phyloP scores from a whole-genome alignment of 2,888 invertebrate species.

The Lasioglossum calceatum region DNA sequence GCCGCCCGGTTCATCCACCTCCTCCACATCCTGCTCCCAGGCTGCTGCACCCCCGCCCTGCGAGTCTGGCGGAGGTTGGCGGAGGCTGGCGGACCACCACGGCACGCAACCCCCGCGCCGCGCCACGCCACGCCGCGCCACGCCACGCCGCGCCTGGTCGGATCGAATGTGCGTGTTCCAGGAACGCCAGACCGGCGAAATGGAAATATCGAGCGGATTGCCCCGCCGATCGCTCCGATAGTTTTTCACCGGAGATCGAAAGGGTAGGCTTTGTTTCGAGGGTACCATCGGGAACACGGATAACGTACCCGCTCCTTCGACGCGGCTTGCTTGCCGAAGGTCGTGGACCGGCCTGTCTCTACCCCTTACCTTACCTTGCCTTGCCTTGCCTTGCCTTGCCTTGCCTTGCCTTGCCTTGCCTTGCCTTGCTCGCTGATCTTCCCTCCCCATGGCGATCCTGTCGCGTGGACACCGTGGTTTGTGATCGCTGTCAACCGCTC shows the following conservation, averaged over 20 bases:
- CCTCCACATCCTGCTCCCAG: slow-evolving; percentile 75
- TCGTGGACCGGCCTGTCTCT: slow-evolving; percentile 26
- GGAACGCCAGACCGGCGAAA: slow-evolving; percentile 52
- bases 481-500: too few species aligned
- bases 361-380: neutral
- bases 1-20: slow-evolving; percentile 83
- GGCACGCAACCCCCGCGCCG: slow-evolving; percentile 58
- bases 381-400: too few species aligned
- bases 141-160: slow-evolving; percentile 35
- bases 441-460: neutral
- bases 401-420: neutral
- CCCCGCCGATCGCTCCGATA: slow-evolving; percentile 18
- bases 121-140: slow-evolving; percentile 37
- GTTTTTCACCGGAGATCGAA: slow-evolving; percentile 24
- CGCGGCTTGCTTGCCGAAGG: slow-evolving; percentile 25
- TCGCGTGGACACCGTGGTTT: too few species aligned
- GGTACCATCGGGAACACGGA: neutral
- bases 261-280: neutral
- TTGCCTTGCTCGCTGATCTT: too few species aligned
- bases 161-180: slow-evolving; percentile 57
- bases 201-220: slow-evolving; percentile 42
- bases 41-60: slow-evolving; percentile 74
- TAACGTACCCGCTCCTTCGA: neutral
- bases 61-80: slow-evolving; percentile 52
- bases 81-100: slow-evolving; percentile 46